phyloP scores from a whole-genome alignment of 2,113 vertebrate genomes.

The Phalacrocorax carbo region DNA sequence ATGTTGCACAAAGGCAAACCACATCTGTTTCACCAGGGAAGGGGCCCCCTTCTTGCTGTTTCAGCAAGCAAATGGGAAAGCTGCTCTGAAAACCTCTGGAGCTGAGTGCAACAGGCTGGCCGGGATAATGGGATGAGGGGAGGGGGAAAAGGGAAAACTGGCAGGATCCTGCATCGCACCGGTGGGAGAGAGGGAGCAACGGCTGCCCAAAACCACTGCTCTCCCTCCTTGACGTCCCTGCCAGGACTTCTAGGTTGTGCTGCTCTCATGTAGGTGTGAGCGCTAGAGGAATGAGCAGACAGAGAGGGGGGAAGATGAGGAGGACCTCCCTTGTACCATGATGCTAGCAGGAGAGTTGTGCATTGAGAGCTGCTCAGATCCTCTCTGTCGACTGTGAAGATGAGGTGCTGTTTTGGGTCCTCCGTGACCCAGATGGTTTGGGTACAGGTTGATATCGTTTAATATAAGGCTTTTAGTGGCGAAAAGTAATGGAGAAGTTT shows the following conservation, averaged over 20 bases:
- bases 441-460: neutral
- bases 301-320: neutral
- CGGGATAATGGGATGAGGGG: neutral
- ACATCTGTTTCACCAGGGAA: neutral
- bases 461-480: neutral
- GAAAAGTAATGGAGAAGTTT: neutral
- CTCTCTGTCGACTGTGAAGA: neutral
- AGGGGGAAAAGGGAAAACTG: neutral
- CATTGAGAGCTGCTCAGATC: neutral
- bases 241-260: neutral
- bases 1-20: slow-evolving; percentile 36
- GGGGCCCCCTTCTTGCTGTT: slow-evolving; percentile 9
- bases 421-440: neutral
- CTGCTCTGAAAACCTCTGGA: neutral
- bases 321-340: fast-evolving
- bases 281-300: neutral
- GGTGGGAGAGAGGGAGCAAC: neutral
- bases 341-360: fast-evolving
- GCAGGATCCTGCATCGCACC: neutral
- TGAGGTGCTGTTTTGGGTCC: neutral
- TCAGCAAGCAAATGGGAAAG: slow-evolving; percentile 15
- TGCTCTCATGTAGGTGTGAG: neutral
- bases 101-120: neutral
- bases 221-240: neutral
- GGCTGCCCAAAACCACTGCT: neutral